Evolutionary conservation across 1,140 invertebrate species (phyloP).

Genomic region (Condylostylus longicornis): DNA sequence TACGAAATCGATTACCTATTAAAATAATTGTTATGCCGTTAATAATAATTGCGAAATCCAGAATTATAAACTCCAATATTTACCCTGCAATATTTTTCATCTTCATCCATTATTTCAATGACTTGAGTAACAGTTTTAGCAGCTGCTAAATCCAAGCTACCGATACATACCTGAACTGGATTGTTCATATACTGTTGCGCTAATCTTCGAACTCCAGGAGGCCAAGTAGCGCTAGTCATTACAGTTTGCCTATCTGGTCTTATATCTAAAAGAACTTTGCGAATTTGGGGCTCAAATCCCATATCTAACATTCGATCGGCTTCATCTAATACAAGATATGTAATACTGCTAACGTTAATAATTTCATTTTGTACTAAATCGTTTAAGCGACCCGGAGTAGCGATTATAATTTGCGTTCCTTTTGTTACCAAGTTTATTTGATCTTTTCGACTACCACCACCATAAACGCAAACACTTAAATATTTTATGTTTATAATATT

Average conservation of each 20-base stretch:
- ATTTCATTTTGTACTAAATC: slow-evolving; percentile 51
- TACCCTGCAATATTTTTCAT: slow-evolving; percentile 50
- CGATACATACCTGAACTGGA: slow-evolving; percentile 78
- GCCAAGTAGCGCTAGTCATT: slow-evolving; percentile 85
- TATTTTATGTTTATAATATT: background rate
- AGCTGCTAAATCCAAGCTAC: slow-evolving; percentile 69
- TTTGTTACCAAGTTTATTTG: slow-evolving; percentile 55
- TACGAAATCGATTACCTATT: slow-evolving; percentile 26
- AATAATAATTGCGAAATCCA: slow-evolving; percentile 9
- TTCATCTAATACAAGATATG: slow-evolving; percentile 86
- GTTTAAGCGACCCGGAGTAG: slow-evolving; percentile 76
- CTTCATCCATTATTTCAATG: slow-evolving; percentile 54
- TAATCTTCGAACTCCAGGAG: slow-evolving; percentile 59
- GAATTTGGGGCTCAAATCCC: slow-evolving; percentile 79
- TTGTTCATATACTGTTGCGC: slow-evolving; percentile 73
- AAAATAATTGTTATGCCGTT: slow-evolving; percentile 29
- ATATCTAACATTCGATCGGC: slow-evolving; percentile 70
- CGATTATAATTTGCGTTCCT: slow-evolving; percentile 77
- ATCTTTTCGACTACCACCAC: slow-evolving; percentile 58
- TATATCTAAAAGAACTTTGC: slow-evolving; percentile 61
- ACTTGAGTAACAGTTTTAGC: slow-evolving; percentile 67
- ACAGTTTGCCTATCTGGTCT: slow-evolving; percentile 67
- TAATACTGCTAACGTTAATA: slow-evolving; percentile 57
- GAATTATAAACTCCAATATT: slow-evolving; percentile 26
- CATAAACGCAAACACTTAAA: slow-evolving; percentile 67